Base-by-base conservation (phyloP, 2,797 vertebrate species). In the Oryzias sinensis region DNA sequence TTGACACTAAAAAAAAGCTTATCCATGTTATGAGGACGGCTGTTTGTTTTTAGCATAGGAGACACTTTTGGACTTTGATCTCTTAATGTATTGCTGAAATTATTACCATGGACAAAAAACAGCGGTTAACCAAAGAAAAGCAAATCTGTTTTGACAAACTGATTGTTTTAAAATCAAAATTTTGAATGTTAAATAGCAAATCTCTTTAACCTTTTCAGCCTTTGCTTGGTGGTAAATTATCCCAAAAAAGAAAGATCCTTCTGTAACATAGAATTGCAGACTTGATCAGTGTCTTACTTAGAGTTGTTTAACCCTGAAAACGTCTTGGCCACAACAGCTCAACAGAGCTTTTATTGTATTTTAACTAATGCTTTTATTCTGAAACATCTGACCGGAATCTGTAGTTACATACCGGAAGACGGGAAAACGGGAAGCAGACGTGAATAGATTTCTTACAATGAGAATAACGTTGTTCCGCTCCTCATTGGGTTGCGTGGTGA, bases 21-120 rank as follows among this genome's bases (percentile, higher is more conserved):
- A 71, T 79, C 60, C 74, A 70, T 54, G 70, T 52, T 45, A 47
- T 59, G 43, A 6, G 49, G n/a, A 44, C 55, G 42, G 41, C 43
- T 80, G 82, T 87, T 81, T 90, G 78, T 75, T 85, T 27, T 65
- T 48, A 43, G 24, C 45, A 80, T 78, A 77, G 77, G 72, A 56
- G 59, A 81, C 55, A 59, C 49, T 82, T 62, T 53, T 59, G 75
- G 82, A 89, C 89, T 88, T 86, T 83, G 88, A 81, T 82, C 88
- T 59, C 17, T 56, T 49, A 60, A 79, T 65, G 64, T 57, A 68
- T 62, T 70, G 53, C 66, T 33, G 43, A 78, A 62, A 75, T 77
- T 59, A 67, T 67, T n/a, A 65, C 18, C 6, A 37, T 46, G 58
- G 42, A 37, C 33, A 44, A 60, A 49, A 41, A 14, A 5, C 6